Evolutionary conservation across 2,888 invertebrate species (phyloP).

Genomic region (Itoplectis maculator): DNA sequence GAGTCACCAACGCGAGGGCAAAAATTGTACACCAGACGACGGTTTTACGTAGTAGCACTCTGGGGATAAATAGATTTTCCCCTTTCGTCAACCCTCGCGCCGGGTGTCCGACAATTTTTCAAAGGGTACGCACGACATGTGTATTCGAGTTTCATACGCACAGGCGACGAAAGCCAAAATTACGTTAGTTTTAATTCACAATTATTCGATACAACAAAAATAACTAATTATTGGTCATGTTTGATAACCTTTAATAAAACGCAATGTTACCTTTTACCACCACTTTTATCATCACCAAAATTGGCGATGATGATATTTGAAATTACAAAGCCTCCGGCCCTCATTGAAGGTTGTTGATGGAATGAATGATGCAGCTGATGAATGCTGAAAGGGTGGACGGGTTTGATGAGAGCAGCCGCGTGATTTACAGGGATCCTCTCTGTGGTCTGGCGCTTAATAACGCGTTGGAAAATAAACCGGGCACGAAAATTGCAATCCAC

Average conservation of each 20-base stretch:
- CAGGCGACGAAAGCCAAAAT: conserved; percentile 29
- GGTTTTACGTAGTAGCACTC: conserved; percentile 60
- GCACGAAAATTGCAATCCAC: conserved; percentile 69
- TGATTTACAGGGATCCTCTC: conserved; percentile 47
- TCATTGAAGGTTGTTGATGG: background rate
- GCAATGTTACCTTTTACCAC: background rate
- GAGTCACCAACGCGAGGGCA: conserved; percentile 5
- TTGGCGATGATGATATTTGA: conserved; percentile 6
- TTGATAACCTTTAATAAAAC: background rate
- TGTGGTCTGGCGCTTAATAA: conserved; percentile 42
- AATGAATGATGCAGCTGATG: conserved; percentile 32
- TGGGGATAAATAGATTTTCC: conserved; percentile 64
- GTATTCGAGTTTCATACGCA: background rate
- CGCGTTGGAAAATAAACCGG: conserved; percentile 47
- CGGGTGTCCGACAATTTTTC: conserved; percentile 33
- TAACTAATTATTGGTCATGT: background rate
- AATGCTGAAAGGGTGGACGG: conserved; percentile 14
- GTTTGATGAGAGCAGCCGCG: conserved; percentile 5
- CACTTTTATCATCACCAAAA: conserved; percentile 18
- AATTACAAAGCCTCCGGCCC: background rate
- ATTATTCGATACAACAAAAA: conserved; percentile 43
- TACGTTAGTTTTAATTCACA: conserved; percentile 24
- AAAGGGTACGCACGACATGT: conserved; percentile 57
- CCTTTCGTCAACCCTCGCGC: conserved; percentile 41
- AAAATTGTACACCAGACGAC: conserved; percentile 35